Percentiles rank a stretch among this genome's conserved stretches.
Evolutionary conservation across 2,797 vertebrate species (phyloP).

Genomic region (Anguilla anguilla): DNA sequence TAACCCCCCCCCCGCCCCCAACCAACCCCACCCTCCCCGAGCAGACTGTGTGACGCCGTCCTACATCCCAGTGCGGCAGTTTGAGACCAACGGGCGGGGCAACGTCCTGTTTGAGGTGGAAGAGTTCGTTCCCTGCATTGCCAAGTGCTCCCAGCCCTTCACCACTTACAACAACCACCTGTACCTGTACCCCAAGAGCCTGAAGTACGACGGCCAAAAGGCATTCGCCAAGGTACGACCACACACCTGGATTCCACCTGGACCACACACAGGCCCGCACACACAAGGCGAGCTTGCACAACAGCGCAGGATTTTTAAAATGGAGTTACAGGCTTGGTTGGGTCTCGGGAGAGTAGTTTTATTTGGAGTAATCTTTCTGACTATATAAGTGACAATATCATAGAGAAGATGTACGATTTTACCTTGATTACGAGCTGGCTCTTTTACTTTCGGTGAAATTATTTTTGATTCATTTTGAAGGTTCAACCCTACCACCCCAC

Average conservation of each 20-base stretch:
- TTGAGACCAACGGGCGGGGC: slow-evolving; percentile 74
- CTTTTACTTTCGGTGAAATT: too few relatives aligned
- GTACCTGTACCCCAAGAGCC: slow-evolving; percentile 90
- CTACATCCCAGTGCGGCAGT: slow-evolving; percentile 91
- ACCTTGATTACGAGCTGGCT: too few relatives aligned
- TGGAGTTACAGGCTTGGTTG: background rate
- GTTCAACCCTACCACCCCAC: too few relatives aligned
- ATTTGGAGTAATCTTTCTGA: too few relatives aligned
- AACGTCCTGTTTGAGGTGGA: slow-evolving; percentile 86
- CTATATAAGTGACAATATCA: too few relatives aligned
- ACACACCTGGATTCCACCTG: background rate
- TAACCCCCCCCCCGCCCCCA: background rate
- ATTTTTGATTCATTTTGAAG: too few relatives aligned
- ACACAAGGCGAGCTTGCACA: background rate
- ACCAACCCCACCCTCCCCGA: slow-evolving; percentile 25
- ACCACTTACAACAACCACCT: slow-evolving; percentile 96
- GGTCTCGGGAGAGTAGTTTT: too few relatives aligned
- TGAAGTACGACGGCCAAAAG: slow-evolving; percentile 96
- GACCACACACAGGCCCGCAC: background rate
- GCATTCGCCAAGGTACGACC: slow-evolving; percentile 88
- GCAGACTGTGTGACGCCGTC: slow-evolving; percentile 94
- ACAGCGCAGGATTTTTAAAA: background rate
- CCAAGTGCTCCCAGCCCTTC: slow-evolving; percentile 92
- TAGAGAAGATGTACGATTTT: too few relatives aligned
- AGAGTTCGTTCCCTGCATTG: slow-evolving; percentile 93